A percentile compares a stretch with the other conserved stretches of the same genome.
Conservation (phyloP, 2,888 invertebrate genomes). For the Morpho deidamia region DNA sequence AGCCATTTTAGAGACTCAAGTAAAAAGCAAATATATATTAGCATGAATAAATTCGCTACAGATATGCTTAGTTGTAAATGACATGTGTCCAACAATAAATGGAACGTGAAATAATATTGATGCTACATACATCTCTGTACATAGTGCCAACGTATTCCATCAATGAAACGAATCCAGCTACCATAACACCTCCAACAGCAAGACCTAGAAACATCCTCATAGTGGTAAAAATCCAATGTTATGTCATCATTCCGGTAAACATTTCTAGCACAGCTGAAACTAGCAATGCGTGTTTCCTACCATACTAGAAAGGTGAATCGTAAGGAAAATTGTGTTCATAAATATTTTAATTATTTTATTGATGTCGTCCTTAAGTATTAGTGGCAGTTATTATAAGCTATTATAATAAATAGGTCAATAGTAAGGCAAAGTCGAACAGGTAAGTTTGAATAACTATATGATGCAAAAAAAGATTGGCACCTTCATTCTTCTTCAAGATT, state of each 20-base stretch:
- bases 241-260: slow-evolving; percentile 81
- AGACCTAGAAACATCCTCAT: slow-evolving; percentile 83
- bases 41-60: slow-evolving; percentile 71
- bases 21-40: slow-evolving; percentile 82
- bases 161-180: slow-evolving; percentile 72
- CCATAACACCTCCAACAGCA: slow-evolving; percentile 89
- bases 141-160: slow-evolving; percentile 81
- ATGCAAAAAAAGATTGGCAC: too few species aligned
- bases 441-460: too few species aligned
- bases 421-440: too few species aligned
- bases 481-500: too few species aligned
- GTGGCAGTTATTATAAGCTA: too few species aligned
- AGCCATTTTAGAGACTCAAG: slow-evolving; percentile 91
- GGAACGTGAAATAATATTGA: slow-evolving; percentile 82
- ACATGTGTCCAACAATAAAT: slow-evolving; percentile 81
- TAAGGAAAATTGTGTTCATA: too few species aligned
- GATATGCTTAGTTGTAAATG: slow-evolving; percentile 81
- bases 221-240: slow-evolving; percentile 79
- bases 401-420: too few species aligned
- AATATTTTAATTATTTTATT: too few species aligned
- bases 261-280: slow-evolving; percentile 84
- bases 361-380: too few species aligned
- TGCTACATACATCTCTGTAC: slow-evolving; percentile 62
- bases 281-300: slow-evolving; percentile 84
- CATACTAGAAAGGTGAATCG: slow-evolving; percentile 66